phyloP scores from a whole-genome alignment of 2,888 invertebrate species.

The Nebria salina region DNA sequence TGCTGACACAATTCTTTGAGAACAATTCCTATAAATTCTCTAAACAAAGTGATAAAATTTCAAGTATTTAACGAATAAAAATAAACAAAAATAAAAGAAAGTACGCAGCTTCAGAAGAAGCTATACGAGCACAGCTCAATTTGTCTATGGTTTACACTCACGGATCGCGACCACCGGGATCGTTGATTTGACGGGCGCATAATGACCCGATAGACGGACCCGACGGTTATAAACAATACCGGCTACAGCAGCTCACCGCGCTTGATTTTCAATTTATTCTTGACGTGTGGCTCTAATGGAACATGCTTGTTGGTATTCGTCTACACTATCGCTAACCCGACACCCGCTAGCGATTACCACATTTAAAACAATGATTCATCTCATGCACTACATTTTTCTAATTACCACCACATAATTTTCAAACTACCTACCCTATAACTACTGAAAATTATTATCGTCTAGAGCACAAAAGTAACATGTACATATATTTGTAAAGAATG shows the following conservation, averaged over 20 bases:
- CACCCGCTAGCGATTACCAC: constrained; percentile 37
- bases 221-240: constrained; percentile 33
- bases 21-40: too few relatives aligned
- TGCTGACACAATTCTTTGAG: too few relatives aligned
- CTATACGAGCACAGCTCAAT: background rate
- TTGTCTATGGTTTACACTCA: constrained; percentile 16
- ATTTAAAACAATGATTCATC: constrained; percentile 38
- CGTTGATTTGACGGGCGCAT: constrained; percentile 41
- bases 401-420: constrained; percentile 22
- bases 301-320: constrained; percentile 7
- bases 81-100: background rate
- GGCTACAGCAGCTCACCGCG: constrained; percentile 21
- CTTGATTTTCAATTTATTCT: constrained; percentile 40
- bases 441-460: background rate
- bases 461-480: too few relatives aligned
- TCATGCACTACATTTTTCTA: constrained; percentile 27
- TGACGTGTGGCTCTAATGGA: constrained; percentile 39
- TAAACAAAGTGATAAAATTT: too few relatives aligned
- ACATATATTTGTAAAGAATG: too few relatives aligned
- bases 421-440: background rate
- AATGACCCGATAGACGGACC: constrained; percentile 6
- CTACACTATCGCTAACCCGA: constrained; percentile 11
- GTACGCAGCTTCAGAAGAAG: background rate
- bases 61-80: too few relatives aligned
- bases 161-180: constrained; percentile 36